Evolutionary conservation across 1,140 invertebrate species (phyloP), one percentile per base, ranked within the genome.

Genomic region (Procambarus clarkii): DNA sequence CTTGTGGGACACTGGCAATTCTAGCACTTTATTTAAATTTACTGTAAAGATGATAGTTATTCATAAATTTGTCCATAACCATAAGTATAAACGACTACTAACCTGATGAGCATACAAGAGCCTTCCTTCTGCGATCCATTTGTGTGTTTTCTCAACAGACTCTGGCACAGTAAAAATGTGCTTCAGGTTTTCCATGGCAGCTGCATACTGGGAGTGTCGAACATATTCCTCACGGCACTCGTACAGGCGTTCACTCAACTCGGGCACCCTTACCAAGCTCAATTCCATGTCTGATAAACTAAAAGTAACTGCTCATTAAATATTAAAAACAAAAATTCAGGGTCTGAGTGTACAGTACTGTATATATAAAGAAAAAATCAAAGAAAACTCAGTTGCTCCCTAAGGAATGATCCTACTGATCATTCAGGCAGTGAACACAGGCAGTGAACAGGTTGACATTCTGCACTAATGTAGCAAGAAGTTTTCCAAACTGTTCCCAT

Each of bases 91-190:
- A 64, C 81, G n/a, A 48, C 34, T n/a, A 92, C 89, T 90, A 90
- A 96, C 96, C 95, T 99, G 97, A 95, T 99, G 98, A 15, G 99
- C 98, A 94, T 98, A 97, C 0, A 99, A 94, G 15, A 99, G 95
- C 95, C 99, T 99, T 81, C 98, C 98, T 93, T 99, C 98, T 92
- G 97, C 97, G 91, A 99, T 99, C 95, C 97, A 97, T 83, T 97
- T 97, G 93, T 98, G 97, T 0, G 98, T 99, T 95, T 98, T 98
- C 86, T 98, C 97, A 2, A 99, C 98, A 95, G 97, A 99, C 94
- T 99, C 98, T 15, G 98, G 98, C 0, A 99, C 98, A 77, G 98
- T 99, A 93, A 99, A 99, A 88, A 99, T 99, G 94, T 99, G 98
- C 94, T 99, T 99, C 7, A 99, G 95, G 94, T 99, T 99, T 94